Evolutionary conservation across 2,113 vertebrate species (phyloP).

Genomic region (Cettia cetti): DNA sequence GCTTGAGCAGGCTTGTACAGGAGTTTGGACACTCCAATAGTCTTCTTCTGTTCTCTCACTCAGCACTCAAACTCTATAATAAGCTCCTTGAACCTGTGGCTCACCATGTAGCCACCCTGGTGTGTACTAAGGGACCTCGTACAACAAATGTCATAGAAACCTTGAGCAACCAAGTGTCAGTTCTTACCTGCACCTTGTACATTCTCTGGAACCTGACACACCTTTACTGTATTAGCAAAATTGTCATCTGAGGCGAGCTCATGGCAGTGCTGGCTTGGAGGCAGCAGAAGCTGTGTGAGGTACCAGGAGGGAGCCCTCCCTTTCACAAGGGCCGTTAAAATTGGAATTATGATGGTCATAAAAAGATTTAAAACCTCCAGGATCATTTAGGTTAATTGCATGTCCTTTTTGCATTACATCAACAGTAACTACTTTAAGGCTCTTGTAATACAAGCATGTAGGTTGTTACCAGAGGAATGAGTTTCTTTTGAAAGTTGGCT

Average conservation of each 20-base stretch:
- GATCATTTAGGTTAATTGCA: neutral
- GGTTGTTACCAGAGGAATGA: neutral
- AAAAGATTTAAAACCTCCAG: neutral
- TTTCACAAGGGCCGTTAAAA: neutral
- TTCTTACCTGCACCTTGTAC: neutral
- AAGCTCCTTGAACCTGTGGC: neutral
- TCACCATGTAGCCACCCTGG: accelerated
- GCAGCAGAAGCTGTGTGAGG: neutral
- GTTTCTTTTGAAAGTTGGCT: neutral
- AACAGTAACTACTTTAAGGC: neutral
- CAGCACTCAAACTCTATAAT: neutral
- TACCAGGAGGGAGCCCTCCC: neutral
- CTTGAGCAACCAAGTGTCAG: neutral
- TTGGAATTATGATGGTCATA: neutral
- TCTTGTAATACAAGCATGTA: neutral
- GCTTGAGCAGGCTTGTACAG: neutral
- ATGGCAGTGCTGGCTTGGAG: neutral
- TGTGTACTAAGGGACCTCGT: neutral
- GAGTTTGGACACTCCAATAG: neutral
- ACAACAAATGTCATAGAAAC: neutral
- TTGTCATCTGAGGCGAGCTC: neutral
- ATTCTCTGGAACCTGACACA: neutral
- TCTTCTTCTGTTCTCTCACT: neutral
- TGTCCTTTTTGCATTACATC: neutral
- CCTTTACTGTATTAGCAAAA: neutral